Evolutionary conservation across 2,888 invertebrate genomes (phyloP).

Genomic region (Rutpela maculata): DNA sequence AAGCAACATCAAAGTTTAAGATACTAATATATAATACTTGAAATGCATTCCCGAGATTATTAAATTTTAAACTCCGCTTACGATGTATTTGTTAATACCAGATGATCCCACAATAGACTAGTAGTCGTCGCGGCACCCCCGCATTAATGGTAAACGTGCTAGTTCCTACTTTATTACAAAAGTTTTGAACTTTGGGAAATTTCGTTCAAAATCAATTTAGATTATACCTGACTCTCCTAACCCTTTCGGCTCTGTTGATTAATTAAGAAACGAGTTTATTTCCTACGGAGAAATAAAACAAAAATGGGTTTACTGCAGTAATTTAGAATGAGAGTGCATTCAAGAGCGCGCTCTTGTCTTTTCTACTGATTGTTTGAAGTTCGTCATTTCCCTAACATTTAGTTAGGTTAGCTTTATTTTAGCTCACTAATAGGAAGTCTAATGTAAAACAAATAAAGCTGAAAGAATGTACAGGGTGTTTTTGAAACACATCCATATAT

Average conservation of each 20-base stretch:
- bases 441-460: too few relatives aligned
- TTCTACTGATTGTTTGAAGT: too few relatives aligned
- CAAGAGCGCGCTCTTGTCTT: too few relatives aligned
- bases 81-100: not conserved
- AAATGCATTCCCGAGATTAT: not conserved
- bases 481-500: too few relatives aligned
- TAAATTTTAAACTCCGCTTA: not conserved
- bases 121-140: not conserved
- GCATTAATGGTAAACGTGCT: not conserved
- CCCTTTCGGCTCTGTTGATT: slow-evolving; percentile 21
- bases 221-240: slow-evolving; percentile 19
- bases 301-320: not conserved
- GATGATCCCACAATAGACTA: not conserved
- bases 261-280: slow-evolving; percentile 7
- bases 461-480: too few relatives aligned
- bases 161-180: slow-evolving; percentile 24
- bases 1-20: too few relatives aligned
- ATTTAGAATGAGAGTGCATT: not conserved
- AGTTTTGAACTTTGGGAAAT: slow-evolving; percentile 18
- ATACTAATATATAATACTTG: not conserved
- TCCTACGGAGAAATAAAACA: slow-evolving; percentile 2
- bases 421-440: too few relatives aligned
- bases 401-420: too few relatives aligned
- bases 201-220: slow-evolving; percentile 21
- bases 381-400: too few relatives aligned